phyloP scores from a whole-genome alignment of 2,888 invertebrate genomes.

The Cyclophora albipunctata region DNA sequence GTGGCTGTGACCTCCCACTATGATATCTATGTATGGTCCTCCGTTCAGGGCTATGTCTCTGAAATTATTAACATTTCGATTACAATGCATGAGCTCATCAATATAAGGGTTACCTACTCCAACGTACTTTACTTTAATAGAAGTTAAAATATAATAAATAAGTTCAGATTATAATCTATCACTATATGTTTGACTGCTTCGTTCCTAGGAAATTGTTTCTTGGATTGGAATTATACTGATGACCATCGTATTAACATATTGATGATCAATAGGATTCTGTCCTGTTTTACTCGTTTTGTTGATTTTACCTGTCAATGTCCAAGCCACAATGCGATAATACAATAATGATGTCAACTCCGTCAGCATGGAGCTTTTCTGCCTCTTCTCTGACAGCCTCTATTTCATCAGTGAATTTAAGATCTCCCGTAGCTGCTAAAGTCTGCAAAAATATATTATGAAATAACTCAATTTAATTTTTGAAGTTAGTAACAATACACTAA shows the following conservation, averaged over 20 bases:
- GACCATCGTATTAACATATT: no score
- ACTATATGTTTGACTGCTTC: no score
- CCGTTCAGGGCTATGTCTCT: conserved; percentile 79
- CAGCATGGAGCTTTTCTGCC: conserved; percentile 75
- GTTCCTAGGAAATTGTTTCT: no score
- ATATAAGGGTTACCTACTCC: no score
- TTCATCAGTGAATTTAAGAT: conserved; percentile 81
- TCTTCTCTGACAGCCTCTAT: conserved; percentile 79
- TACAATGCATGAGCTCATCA: no score
- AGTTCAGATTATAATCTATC: no score
- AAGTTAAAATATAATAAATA: no score
- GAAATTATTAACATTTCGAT: conserved; percentile 8
- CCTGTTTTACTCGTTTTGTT: no score
- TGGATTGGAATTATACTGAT: no score
- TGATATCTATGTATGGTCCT: conserved; percentile 83
- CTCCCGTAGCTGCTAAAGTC: conserved; percentile 79
- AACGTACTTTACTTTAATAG: no score
- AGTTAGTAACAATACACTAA: no score
- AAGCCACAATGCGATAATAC: conserved; percentile 89
- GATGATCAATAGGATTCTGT: no score
- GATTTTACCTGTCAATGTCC: conserved; percentile 73
- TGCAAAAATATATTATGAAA: conserved; percentile 29
- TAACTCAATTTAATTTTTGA: not conserved
- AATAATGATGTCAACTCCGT: conserved; percentile 84
- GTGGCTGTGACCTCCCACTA: conserved; percentile 90